Conservation (phyloP, 92 coral and sea anemone species). For the Pocillopora grandis region DNA sequence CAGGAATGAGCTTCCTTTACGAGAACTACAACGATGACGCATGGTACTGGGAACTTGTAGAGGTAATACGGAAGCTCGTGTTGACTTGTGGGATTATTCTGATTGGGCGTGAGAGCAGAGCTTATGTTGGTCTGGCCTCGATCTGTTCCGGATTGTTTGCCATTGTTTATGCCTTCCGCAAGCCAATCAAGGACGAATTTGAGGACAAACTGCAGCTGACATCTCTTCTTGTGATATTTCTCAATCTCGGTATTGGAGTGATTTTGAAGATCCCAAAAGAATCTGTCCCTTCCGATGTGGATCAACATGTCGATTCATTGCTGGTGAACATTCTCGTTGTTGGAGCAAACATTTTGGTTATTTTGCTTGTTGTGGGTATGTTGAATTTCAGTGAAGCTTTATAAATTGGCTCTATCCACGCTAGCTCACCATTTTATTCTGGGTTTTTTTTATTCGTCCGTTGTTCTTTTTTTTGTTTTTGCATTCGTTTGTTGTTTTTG, state of each 20-base stretch:
- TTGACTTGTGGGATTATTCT: constrained; percentile 60
- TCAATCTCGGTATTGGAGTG: constrained; percentile 46
- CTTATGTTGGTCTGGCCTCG: constrained; percentile 46
- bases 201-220: constrained; percentile 45
- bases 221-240: constrained; percentile 44
- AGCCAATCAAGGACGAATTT: constrained; percentile 46
- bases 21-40: constrained; percentile 59
- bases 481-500: too few relatives aligned
- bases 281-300: constrained; percentile 27
- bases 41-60: constrained; percentile 68
- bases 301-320: constrained; percentile 42
- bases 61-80: constrained; percentile 52
- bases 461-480: too few relatives aligned
- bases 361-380: constrained; percentile 52
- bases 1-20: constrained; percentile 53
- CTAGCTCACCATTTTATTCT: too few relatives aligned
- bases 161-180: constrained; percentile 36
- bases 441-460: too few relatives aligned
- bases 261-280: constrained; percentile 47
- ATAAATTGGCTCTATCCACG: neutral
- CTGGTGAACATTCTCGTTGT: constrained; percentile 54
- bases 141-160: constrained; percentile 39
- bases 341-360: constrained; percentile 51
- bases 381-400: neutral
- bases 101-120: constrained; percentile 52